These are phyloP conservation scores for Caenorhabditis japonica DNA, from an alignment of 2,888 invertebrate genomes.

Conservation along the genomic window DNA sequence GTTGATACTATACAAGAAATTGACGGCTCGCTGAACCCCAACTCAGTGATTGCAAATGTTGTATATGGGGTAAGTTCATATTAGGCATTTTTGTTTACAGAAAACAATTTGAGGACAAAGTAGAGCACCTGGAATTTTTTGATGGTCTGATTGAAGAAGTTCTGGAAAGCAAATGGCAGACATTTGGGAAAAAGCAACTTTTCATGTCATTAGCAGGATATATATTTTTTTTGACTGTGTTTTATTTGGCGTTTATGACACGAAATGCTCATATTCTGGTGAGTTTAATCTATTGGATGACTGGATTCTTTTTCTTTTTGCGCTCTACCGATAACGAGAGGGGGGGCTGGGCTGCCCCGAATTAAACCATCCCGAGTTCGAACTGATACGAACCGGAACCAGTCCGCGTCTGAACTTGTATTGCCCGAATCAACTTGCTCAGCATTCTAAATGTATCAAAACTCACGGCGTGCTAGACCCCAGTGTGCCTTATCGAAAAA, in stretches of 20 bases:
- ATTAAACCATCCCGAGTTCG: too few species aligned
- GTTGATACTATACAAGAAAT: conserved; percentile 86
- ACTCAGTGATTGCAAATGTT: conserved; percentile 93
- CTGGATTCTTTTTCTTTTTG: too few species aligned
- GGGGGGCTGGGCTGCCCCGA: too few species aligned
- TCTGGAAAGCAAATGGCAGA: conserved; percentile 97
- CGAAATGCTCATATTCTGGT: conserved; percentile 79
- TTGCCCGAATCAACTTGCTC: too few species aligned
- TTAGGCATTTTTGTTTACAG: neutral
- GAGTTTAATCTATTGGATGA: too few species aligned
- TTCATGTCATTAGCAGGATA: conserved; percentile 86
- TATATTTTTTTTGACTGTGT: conserved; percentile 89
- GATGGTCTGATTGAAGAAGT: conserved; percentile 94
- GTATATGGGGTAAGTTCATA: conserved; percentile 87
- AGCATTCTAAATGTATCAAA: too few species aligned
- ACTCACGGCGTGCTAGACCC: too few species aligned
- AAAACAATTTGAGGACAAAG: conserved; percentile 86
- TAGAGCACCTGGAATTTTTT: conserved; percentile 92
- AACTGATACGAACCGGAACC: too few species aligned
- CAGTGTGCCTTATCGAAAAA: too few species aligned
- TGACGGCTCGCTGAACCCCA: conserved; percentile 91
- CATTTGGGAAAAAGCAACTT: conserved; percentile 85
- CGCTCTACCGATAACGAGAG: too few species aligned
- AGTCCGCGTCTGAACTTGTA: too few species aligned
- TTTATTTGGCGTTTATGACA: conserved; percentile 88